Conservation (phyloP, 2,113 vertebrate genomes). For the Anarhynchus alexandrinus region DNA sequence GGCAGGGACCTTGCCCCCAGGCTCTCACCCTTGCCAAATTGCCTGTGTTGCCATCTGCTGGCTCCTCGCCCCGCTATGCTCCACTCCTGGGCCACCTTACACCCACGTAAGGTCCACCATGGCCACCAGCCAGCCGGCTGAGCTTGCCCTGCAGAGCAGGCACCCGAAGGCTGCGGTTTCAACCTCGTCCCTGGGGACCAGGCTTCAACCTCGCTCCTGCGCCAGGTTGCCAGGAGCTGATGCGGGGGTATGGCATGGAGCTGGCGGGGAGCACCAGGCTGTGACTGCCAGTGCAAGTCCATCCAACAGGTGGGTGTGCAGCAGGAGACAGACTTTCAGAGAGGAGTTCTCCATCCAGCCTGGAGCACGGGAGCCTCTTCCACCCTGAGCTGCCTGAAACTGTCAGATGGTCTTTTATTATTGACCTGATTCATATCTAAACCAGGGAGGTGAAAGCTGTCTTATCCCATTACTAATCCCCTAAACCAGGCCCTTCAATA, state of each 20-base stretch:
- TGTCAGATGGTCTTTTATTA: slow-evolving; percentile 47
- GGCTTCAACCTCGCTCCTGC: accelerated
- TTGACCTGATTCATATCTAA: slow-evolving; percentile 63
- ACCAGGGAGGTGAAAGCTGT: slow-evolving; percentile 59
- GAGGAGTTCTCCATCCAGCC: neutral
- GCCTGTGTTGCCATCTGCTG: neutral
- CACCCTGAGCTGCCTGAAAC: neutral
- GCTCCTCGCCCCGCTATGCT: neutral
- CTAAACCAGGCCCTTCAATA: slow-evolving; percentile 16
- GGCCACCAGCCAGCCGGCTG: neutral
- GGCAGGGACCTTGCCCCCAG: neutral
- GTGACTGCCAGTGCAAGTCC: neutral
- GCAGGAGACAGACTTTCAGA: neutral
- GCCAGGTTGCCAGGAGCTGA: neutral
- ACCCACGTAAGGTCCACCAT: no score
- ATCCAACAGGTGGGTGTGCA: accelerated
- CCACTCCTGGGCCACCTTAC: neutral
- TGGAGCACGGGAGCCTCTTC: neutral
- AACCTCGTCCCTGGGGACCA: neutral
- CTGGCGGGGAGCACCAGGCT: accelerated
- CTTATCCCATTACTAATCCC: slow-evolving; percentile 58
- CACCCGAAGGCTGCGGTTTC: accelerated
- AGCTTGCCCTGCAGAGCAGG: neutral
- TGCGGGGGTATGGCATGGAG: accelerated
- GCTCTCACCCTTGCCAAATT: neutral